Percentiles rank a stretch among this genome's conserved stretches.
phyloP scores from a whole-genome alignment of 2,888 invertebrate species.

The Ischnus inquisitorius region DNA sequence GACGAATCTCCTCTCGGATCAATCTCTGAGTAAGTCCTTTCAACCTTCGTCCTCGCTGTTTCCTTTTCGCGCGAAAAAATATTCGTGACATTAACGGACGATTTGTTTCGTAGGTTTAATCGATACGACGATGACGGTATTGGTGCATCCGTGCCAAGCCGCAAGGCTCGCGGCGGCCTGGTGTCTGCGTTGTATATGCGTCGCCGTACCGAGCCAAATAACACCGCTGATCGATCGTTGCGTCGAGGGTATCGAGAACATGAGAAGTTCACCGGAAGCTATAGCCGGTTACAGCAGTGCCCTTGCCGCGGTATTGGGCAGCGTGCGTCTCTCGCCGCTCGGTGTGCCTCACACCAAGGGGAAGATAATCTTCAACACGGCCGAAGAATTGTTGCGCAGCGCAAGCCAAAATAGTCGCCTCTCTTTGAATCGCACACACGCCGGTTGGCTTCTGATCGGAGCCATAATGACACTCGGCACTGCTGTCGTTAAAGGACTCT shows the following conservation, averaged over 20 bases:
- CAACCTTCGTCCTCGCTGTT: neutral
- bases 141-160: slow-evolving; percentile 97
- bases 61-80: neutral
- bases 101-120: slow-evolving; percentile 87
- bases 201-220: slow-evolving; percentile 97
- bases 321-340: slow-evolving; percentile 94
- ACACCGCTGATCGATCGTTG: slow-evolving; percentile 97
- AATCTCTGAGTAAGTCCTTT: slow-evolving; percentile 89
- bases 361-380: slow-evolving; percentile 97
- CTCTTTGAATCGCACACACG: slow-evolving; percentile 97
- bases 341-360: slow-evolving; percentile 99
- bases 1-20: slow-evolving; percentile 95
- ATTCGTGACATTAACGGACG: neutral
- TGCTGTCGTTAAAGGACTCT: slow-evolving; percentile 95
- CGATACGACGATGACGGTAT: slow-evolving; percentile 92
- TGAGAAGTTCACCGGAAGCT: slow-evolving; percentile 95
- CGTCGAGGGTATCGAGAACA: slow-evolving; percentile 94
- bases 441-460: slow-evolving; percentile 98
- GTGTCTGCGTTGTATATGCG: slow-evolving; percentile 96
- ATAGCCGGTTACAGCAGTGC: slow-evolving; percentile 97
- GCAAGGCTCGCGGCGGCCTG: slow-evolving; percentile 97
- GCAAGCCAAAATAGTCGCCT: slow-evolving; percentile 98
- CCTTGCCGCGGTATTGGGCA: slow-evolving; percentile 96
- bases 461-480: slow-evolving; percentile 98
- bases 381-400: slow-evolving; percentile 97